Evolutionary conservation across 2,888 invertebrate genomes (phyloP).

Genomic region (Prosopocoilus inquinatus): DNA sequence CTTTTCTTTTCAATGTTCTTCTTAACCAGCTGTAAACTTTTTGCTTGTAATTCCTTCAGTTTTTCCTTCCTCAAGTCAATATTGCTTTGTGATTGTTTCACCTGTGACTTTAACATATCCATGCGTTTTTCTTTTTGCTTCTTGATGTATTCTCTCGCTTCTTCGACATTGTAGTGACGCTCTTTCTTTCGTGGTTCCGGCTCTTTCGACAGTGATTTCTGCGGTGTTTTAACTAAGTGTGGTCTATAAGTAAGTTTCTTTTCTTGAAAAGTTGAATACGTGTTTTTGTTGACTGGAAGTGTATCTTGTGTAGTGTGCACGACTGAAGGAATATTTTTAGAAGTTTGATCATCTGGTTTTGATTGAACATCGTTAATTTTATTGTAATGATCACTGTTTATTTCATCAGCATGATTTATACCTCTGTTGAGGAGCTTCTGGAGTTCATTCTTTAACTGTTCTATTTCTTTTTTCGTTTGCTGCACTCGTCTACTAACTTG

Average conservation of each 20-base stretch:
- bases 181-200: slow-evolving; percentile 30
- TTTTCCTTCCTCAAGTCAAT: slow-evolving; percentile 31
- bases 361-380: slow-evolving; percentile 5
- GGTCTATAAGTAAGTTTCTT: not conserved
- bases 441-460: slow-evolving; percentile 42
- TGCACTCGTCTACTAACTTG: slow-evolving; percentile 28
- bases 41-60: slow-evolving; percentile 50
- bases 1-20: slow-evolving; percentile 46
- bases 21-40: slow-evolving; percentile 49
- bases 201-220: not conserved
- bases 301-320: not conserved
- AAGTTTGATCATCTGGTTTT: slow-evolving; percentile 5
- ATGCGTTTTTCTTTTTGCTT: slow-evolving; percentile 55
- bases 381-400: not conserved
- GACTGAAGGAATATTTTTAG: not conserved
- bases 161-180: slow-evolving; percentile 51
- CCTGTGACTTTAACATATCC: slow-evolving; percentile 44
- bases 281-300: not conserved
- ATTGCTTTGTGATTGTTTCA: slow-evolving; percentile 28
- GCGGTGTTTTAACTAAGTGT: too few relatives aligned
- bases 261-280: not conserved
- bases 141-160: slow-evolving; percentile 57
- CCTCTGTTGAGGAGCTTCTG: slow-evolving; percentile 41
- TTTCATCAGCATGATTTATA: slow-evolving; percentile 16
- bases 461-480: slow-evolving; percentile 44